Percentiles rank a stretch among this genome's conserved stretches.
Evolutionary conservation across 2,888 invertebrate genomes (phyloP).

Genomic region (Pandemis cinnamomeana): DNA sequence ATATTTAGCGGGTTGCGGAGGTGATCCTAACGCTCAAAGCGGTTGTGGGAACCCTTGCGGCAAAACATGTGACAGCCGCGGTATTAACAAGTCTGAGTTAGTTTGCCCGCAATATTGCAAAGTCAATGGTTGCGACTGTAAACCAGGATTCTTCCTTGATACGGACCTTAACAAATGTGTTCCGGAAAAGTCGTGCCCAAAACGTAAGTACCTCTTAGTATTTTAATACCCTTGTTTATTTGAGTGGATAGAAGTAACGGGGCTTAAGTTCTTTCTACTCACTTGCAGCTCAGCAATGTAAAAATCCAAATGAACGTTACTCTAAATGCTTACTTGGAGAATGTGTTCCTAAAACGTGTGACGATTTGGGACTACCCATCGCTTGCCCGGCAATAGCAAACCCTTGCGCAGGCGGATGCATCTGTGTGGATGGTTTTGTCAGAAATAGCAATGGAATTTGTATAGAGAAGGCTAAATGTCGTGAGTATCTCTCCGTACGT

Average conservation of each 20-base stretch:
- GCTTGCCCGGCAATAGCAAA: conserved; percentile 11
- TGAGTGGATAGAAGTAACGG: too few relatives aligned
- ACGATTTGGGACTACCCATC: conserved; percentile 28
- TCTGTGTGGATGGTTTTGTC: conserved; percentile 37
- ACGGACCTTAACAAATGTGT: conserved; percentile 26
- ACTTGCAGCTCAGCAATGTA: conserved; percentile 25
- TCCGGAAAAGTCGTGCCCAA: conserved; percentile 12
- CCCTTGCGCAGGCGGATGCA: conserved; percentile 38
- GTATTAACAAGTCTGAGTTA: conserved; percentile 25
- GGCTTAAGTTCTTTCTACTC: not conserved
- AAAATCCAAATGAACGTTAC: conserved; percentile 26
- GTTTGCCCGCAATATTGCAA: conserved; percentile 23
- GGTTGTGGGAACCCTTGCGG: conserved; percentile 35
- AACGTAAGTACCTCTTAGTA: conserved; percentile 1
- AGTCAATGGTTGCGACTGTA: conserved; percentile 35
- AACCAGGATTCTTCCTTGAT: conserved; percentile 22
- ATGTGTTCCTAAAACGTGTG: conserved; percentile 32
- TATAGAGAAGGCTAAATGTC: conserved; percentile 28
- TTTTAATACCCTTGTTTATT: not conserved
- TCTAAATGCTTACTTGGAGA: conserved; percentile 30
- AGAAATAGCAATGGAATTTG: conserved; percentile 31
- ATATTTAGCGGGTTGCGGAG: conserved; percentile 29
- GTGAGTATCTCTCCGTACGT: conserved; percentile 13
- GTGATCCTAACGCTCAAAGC: conserved; percentile 23
- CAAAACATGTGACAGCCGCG: conserved; percentile 18